Percentiles rank a stretch among this genome's conserved stretches.
Conservation (phyloP, 2,888 invertebrate genomes). For the Hesperia comma region DNA sequence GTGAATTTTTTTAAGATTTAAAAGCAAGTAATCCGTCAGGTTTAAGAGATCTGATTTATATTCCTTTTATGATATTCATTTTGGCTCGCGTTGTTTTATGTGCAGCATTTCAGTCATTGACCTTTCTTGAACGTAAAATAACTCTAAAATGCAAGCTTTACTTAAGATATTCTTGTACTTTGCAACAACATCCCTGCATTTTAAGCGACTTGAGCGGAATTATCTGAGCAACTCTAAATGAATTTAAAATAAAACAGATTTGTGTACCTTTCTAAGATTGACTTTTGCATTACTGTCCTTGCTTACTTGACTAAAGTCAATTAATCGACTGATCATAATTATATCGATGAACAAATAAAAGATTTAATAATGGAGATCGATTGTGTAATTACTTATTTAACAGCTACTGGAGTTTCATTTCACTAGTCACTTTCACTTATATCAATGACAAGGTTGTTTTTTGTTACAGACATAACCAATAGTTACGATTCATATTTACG, state of each 20-base stretch:
- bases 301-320: not conserved
- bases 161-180: constrained; percentile 21
- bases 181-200: constrained; percentile 20
- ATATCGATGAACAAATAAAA: not conserved
- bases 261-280: not conserved
- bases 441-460: too few species aligned
- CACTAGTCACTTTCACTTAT: not conserved
- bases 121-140: constrained; percentile 2
- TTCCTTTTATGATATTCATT: too few species aligned
- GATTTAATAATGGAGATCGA: not conserved
- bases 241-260: constrained; percentile 6
- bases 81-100: not conserved
- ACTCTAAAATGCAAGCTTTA: constrained; percentile 18
- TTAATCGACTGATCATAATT: not conserved
- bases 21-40: too few species aligned
- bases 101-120: constrained; percentile 1
- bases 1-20: too few species aligned
- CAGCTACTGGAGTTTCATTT: not conserved
- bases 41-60: too few species aligned
- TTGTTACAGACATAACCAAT: too few species aligned
- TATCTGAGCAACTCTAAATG: constrained; percentile 1
- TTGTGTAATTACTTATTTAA: constrained; percentile 1
- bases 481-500: too few species aligned
- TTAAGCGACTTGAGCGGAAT: constrained; percentile 14
- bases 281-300: not conserved